Evolutionary conservation across 2,888 invertebrate species (phyloP).

Genomic region (Peribatodes rhomboidaria): DNA sequence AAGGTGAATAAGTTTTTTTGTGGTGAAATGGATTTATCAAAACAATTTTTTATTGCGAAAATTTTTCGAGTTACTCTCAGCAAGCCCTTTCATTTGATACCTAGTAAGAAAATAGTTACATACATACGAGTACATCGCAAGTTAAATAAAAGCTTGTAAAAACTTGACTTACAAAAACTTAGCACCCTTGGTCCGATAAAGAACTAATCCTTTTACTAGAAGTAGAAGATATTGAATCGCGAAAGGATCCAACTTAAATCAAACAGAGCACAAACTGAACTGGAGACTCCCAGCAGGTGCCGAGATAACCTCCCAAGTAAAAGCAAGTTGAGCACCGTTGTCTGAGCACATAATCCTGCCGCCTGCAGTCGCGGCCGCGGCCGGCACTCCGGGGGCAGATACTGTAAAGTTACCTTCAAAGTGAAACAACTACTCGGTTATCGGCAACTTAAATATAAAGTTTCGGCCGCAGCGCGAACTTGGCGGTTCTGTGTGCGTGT

Average conservation of each 20-base stretch:
- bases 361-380: neutral
- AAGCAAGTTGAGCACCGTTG: conserved; percentile 2
- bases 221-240: neutral
- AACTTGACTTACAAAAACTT: no score
- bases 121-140: no score
- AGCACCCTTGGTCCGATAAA: no score
- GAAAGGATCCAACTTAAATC: neutral
- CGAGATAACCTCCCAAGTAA: conserved; percentile 6
- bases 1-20: no score
- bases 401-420: neutral
- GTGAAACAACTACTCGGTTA: conserved; percentile 6
- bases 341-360: conserved; percentile 5
- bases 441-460: neutral
- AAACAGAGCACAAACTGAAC: neutral
- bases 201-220: neutral
- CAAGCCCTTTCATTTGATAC: no score
- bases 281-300: neutral
- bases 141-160: no score
- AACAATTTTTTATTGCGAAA: no score
- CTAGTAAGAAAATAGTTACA: no score
- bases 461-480: neutral
- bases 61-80: no score
- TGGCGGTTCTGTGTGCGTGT: neutral
- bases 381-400: conserved; percentile 1
- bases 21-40: no score